phyloP scores from a whole-genome alignment of 2,113 vertebrate species.

The Nannospalax galili region DNA sequence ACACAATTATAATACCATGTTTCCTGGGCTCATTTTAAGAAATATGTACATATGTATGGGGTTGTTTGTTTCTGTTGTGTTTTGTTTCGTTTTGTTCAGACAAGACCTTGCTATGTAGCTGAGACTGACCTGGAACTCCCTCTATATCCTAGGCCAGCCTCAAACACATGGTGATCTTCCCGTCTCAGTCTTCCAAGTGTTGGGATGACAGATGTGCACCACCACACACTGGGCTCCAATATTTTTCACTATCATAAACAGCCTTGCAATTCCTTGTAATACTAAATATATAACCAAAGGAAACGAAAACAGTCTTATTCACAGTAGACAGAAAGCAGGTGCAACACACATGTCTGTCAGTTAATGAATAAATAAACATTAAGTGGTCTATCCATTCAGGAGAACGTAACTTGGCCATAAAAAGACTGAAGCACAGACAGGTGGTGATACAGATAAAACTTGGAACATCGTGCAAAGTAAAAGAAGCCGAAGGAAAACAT shows the following conservation, averaged over 20 bases:
- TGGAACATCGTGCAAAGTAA: not conserved
- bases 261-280: not conserved
- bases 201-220: no score
- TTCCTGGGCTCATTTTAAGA: not conserved
- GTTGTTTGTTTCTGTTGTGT: not conserved
- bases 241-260: not conserved
- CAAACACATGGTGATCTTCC: no score
- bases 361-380: not conserved
- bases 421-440: not conserved
- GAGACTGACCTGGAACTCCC: no score
- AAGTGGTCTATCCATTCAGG: not conserved
- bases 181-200: no score
- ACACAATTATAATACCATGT: not conserved
- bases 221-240: not conserved
- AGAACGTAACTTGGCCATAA: not conserved
- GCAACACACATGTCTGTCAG: not conserved
- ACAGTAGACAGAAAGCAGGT: not conserved
- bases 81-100: no score
- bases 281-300: not conserved
- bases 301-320: conserved; percentile 34
- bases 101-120: no score
- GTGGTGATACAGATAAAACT: not conserved
- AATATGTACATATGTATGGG: not conserved
- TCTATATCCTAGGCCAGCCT: no score
- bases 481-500: not conserved